These are phyloP conservation scores for Phainopepla nitens DNA, from an alignment of 2,113 vertebrate genomes.

Conservation along the genomic window DNA sequence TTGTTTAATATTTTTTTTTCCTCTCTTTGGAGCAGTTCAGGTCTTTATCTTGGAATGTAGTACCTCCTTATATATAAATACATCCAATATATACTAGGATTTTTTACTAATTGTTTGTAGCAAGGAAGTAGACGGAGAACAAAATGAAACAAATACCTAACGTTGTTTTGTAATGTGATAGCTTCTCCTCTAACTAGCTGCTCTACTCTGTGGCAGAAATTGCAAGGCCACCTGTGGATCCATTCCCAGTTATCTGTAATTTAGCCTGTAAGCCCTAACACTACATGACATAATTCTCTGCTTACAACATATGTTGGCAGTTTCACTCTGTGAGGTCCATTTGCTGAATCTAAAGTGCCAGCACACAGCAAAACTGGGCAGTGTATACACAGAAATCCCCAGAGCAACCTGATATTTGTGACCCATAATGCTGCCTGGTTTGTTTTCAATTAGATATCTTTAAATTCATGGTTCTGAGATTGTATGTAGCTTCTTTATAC, in stretches of 20 bases:
- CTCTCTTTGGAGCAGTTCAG: background rate
- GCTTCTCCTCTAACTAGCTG: background rate
- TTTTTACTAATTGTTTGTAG: background rate
- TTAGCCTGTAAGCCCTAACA: background rate
- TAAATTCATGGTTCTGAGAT: constrained; percentile 8
- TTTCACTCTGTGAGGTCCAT: background rate
- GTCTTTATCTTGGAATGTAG: background rate
- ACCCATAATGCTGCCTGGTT: background rate
- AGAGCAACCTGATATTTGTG: background rate
- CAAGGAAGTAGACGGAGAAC: background rate
- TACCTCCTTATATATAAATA: background rate
- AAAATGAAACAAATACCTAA: background rate
- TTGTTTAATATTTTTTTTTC: background rate
- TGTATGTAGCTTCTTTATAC: background rate
- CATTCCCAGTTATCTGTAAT: background rate
- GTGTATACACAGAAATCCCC: background rate
- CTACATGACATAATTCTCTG: background rate
- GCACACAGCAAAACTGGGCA: background rate
- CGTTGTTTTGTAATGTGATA: background rate
- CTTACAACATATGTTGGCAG: background rate
- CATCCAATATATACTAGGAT: background rate
- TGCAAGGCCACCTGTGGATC: background rate
- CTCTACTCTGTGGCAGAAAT: background rate
- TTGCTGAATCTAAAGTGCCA: background rate
- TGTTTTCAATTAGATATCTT: background rate